Percentiles rank a stretch among this genome's conserved stretches.
Evolutionary conservation across 2,888 invertebrate genomes (phyloP).

Genomic region (Drosophila multiciliata): DNA sequence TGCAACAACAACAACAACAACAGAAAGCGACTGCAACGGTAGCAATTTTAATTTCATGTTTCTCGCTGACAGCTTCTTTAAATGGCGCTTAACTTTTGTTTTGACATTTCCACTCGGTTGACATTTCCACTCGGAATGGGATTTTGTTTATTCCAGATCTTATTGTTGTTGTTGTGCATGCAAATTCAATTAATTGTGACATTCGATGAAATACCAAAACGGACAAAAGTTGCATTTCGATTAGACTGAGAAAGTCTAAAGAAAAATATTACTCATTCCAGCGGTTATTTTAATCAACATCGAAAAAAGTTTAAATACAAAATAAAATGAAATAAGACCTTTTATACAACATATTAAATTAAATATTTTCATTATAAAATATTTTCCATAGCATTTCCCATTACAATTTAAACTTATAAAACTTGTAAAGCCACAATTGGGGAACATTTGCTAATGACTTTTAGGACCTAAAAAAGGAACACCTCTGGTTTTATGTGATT

Average conservation of each 20-base stretch:
- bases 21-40: conserved; percentile 55
- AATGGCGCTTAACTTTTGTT: conserved; percentile 78
- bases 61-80: conserved; percentile 76
- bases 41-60: conserved; percentile 70
- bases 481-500: conserved; percentile 24
- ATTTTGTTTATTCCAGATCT: not conserved
- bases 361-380: not conserved
- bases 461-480: conserved; percentile 22
- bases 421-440: not conserved
- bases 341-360: not conserved
- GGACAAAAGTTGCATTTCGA: conserved; percentile 11
- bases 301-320: not conserved
- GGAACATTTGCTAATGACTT: not conserved
- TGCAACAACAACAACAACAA: conserved; percentile 13
- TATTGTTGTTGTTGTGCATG: conserved; percentile 50
- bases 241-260: not conserved
- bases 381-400: not conserved
- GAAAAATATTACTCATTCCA: not conserved
- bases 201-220: conserved; percentile 48
- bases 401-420: not conserved
- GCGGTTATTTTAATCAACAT: not conserved
- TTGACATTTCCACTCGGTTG: conserved; percentile 63
- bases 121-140: conserved; percentile 56
- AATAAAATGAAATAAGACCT: not conserved
- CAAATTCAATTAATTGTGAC: conserved; percentile 76